Evolutionary conservation across 2,113 vertebrate genomes (phyloP), one percentile per base, ranked within the genome.

Genomic region (Platichthys stellatus): DNA sequence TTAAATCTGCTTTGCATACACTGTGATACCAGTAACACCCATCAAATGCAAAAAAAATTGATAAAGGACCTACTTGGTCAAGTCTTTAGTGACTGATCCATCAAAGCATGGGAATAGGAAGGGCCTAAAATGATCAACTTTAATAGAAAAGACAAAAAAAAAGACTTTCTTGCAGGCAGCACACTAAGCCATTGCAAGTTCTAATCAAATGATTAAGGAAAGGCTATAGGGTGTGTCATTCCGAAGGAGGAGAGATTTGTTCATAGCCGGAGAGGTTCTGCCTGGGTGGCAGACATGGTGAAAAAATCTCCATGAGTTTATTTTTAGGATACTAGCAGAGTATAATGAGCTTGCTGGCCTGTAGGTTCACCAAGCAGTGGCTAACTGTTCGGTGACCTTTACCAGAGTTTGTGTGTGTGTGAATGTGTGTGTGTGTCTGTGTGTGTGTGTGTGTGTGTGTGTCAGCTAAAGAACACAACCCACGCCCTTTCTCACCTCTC

Each of bases 341-440:
- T 72, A 79, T 77, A 67, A 73, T 78, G 80, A 78, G 70, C 35
- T 23, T 51, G 38, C 45, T 77, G 61, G 71, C 67, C 80, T 72
- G 66, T 66, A 63, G 74, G 65, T 0, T 63, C 45, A 43, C 74
- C 40, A 63, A 74, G 69, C 2, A 60, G 72, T 17, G 18, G 65
- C 76, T 69, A 79, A 85, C 76, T 81, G 62, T 59, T 78, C 72
- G 40, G 69, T 88, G 87, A 85, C 80, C 84, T 88, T 88, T 90
- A 58, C 11, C 38, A 60, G 59, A 49, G 8, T 51, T 51, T 68
- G 71, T 68, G 53, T 78, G 63, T 67, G 59, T 73, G 53, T 2
- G 5, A 8, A 13, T 2, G 15, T 51, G 49, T 51, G 2, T 51
- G 49, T 20, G 18, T 51, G 26, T 28, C 0, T 28, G 26, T 28